A percentile compares a stretch with the other conserved stretches of the same genome.
These are phyloP conservation scores for Gambelia wislizenii DNA, from an alignment of 2,797 vertebrate species.

Conservation along the genomic window DNA sequence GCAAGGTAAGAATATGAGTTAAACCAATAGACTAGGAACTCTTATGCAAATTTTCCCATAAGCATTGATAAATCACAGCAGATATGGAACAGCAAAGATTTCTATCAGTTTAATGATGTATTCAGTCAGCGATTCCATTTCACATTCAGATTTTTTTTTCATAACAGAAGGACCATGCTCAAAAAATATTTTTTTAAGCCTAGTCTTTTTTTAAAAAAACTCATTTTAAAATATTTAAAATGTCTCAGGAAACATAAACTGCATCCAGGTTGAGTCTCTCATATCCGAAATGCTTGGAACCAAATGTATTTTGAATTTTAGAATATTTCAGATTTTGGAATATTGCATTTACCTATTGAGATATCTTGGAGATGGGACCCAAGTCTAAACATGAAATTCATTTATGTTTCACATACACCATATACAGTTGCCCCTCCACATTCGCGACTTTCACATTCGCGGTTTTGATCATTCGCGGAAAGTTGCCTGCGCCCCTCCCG, in stretches of 20 bases:
- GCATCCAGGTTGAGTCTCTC: too few relatives aligned
- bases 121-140: neutral
- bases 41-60: neutral
- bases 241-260: neutral
- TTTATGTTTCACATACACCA: too few relatives aligned
- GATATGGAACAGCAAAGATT: neutral
- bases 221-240: neutral
- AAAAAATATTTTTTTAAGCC: neutral
- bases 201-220: neutral
- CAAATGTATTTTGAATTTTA: too few relatives aligned
- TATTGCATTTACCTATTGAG: too few relatives aligned
- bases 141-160: neutral
- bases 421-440: too few relatives aligned
- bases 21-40: accelerated
- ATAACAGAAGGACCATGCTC: neutral
- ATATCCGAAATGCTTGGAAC: too few relatives aligned
- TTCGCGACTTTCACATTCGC: too few relatives aligned
- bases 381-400: too few relatives aligned
- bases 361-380: too few relatives aligned
- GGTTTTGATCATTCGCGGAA: too few relatives aligned
- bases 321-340: too few relatives aligned
- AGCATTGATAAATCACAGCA: neutral
- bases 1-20: constrained; percentile 80
- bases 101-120: neutral
- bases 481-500: too few relatives aligned